phyloP scores from a whole-genome alignment of 2,888 invertebrate species.

The Epinotia nisella region DNA sequence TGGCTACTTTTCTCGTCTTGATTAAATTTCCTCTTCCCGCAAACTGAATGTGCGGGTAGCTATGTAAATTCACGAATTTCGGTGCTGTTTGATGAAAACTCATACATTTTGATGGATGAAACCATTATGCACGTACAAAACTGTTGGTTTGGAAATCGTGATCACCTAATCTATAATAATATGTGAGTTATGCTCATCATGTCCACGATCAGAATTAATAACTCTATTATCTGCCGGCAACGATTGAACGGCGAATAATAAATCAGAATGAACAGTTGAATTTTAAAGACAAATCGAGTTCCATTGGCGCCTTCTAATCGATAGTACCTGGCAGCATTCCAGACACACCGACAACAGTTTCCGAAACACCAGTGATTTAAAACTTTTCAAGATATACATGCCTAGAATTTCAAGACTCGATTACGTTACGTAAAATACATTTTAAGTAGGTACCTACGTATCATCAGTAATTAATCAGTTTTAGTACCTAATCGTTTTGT shows the following conservation, averaged over 20 bases:
- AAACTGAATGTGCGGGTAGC: slow-evolving; percentile 5
- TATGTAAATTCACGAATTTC: slow-evolving; percentile 23
- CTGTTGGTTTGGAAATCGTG: not conserved
- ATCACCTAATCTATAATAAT: not conserved
- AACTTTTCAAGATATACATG: slow-evolving; percentile 38
- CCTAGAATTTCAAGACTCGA: slow-evolving; percentile 22
- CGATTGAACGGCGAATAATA: slow-evolving; percentile 35
- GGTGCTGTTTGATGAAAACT: not conserved
- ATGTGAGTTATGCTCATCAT: slow-evolving; percentile 6
- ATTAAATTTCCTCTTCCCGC: slow-evolving; percentile 41
- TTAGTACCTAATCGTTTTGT: too few relatives aligned
- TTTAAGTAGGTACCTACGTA: too few relatives aligned
- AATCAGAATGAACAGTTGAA: slow-evolving; percentile 42
- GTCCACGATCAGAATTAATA: slow-evolving; percentile 19
- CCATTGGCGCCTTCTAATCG: slow-evolving; percentile 40
- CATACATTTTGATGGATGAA: not conserved
- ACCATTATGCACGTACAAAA: not conserved
- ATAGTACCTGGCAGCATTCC: slow-evolving; percentile 42
- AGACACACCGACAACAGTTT: slow-evolving; percentile 44
- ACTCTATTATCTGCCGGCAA: slow-evolving; percentile 34
- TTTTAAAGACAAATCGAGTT: slow-evolving; percentile 43
- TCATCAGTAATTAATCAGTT: not conserved
- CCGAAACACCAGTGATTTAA: slow-evolving; percentile 44
- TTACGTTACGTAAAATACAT: not conserved
- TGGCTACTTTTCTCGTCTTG: slow-evolving; percentile 30